Evolutionary conservation across 2,113 vertebrate genomes (phyloP), one percentile per base, ranked within the genome.

Genomic region (Oostethus manadensis): DNA sequence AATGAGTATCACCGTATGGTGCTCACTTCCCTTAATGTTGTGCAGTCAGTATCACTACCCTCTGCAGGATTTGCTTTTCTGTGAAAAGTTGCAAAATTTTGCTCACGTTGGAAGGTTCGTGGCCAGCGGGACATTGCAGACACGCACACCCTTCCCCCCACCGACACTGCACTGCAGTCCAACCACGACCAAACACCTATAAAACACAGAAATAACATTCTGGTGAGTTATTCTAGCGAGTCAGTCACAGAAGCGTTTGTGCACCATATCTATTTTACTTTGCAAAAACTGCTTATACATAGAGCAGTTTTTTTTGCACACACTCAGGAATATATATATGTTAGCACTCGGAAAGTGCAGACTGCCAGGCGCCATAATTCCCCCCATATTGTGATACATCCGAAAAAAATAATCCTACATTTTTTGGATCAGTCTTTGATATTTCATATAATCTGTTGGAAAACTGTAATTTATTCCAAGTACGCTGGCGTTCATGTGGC

Each of bases 101-200:
- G 51, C 91, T 93, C 72, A 98, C 96, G 89, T 80, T 82, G 1
- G 70, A 58, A 3, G 93, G 94, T 74, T 95, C 92, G 71, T 92
- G 86, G 22, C 95, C 96, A 0, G 92, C 87, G 0, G 89, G 92
- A 68, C 96, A 98, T 23, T 66, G 72, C 50, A 71, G 72, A 74
- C 92, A 93, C 61, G 57, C 82, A 83, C 80, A 79, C 3, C 66
- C 86, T 73, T 77, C 68, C 58, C 46, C 56, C 64, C 66, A 63
- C n/a, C 62, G 66, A 57, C 90, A 91, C 77, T 76, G 84, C 64
- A 89, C 64, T 67, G 79, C 86, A 11, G 66, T 64, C 23, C 79
- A 55, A 40, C 87, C 75, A 80, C 77, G 82, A 74, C 77, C 69
- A 29, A 85, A 65, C 56, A 88, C 74, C 84, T 87, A 74, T 17